Percentiles rank a stretch among this genome's conserved stretches.
Evolutionary conservation across 1,140 invertebrate species (phyloP).

Genomic region (Drosophila rufa): DNA sequence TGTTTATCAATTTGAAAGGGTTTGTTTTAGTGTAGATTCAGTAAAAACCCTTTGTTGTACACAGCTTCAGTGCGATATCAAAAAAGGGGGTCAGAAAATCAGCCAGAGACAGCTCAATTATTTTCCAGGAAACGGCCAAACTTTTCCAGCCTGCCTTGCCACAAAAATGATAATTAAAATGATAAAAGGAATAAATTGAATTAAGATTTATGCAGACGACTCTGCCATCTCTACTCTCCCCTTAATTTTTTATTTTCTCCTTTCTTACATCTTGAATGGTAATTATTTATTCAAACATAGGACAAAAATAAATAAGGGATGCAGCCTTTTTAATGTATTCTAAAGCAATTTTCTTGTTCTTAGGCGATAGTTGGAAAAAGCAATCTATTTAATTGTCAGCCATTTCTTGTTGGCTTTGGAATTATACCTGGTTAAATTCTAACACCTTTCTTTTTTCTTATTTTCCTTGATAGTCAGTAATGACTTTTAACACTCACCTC

Average conservation of each 20-base stretch:
- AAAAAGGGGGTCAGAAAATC: conserved; percentile 1
- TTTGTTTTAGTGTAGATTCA: background rate
- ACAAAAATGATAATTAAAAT: conserved; percentile 14
- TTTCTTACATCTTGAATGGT: background rate
- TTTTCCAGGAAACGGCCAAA: background rate
- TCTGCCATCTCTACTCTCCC: too few species aligned
- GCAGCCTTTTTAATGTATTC: background rate
- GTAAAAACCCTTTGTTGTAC: conserved; percentile 1
- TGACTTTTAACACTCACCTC: conserved; percentile 7
- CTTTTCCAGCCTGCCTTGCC: background rate
- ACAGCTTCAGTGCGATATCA: conserved; percentile 1
- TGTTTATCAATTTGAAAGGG: background rate
- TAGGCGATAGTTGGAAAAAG: background rate
- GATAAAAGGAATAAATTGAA: conserved; percentile 8
- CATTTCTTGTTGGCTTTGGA: background rate
- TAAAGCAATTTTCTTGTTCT: background rate
- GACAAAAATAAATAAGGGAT: background rate
- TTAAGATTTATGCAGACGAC: background rate
- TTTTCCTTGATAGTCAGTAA: conserved; percentile 9
- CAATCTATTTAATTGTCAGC: conserved; percentile 9
- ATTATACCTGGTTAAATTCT: conserved; percentile 7
- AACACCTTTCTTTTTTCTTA: background rate
- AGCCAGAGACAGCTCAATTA: conserved; percentile 15
- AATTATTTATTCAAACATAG: background rate
- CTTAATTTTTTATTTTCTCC: background rate